Percentiles rank a stretch among this genome's conserved stretches.
Evolutionary conservation across 2,888 invertebrate species (phyloP).

Genomic region (Tetranychus truncatus): DNA sequence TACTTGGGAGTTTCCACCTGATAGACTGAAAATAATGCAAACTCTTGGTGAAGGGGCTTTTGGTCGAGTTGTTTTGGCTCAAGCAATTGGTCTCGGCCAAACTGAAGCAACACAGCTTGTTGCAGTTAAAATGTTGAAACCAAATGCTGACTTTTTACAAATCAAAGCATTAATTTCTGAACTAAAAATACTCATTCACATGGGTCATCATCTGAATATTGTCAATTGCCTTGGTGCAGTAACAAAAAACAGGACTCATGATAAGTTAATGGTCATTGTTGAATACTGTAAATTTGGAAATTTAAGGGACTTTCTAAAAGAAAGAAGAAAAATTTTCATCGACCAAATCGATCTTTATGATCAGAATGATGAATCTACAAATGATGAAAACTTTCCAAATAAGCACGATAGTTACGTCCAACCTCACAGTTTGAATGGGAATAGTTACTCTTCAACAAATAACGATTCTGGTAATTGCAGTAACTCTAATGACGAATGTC

Average conservation of each 20-base stretch:
- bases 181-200: slow-evolving; percentile 82
- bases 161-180: slow-evolving; percentile 76
- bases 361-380: slow-evolving; percentile 35
- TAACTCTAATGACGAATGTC: background rate
- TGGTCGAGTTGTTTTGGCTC: slow-evolving; percentile 73
- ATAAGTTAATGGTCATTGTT: slow-evolving; percentile 79
- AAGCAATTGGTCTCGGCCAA: slow-evolving; percentile 53
- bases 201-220: slow-evolving; percentile 82
- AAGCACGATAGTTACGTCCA: background rate
- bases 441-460: background rate
- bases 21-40: slow-evolving; percentile 57
- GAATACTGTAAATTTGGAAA: slow-evolving; percentile 87
- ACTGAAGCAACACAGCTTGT: slow-evolving; percentile 52
- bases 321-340: slow-evolving; percentile 60
- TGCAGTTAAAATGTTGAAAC: slow-evolving; percentile 88
- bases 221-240: slow-evolving; percentile 85
- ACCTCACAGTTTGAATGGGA: background rate
- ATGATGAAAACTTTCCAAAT: background rate
- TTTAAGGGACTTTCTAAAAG: slow-evolving; percentile 63
- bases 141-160: slow-evolving; percentile 54
- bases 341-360: slow-evolving; percentile 45
- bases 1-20: slow-evolving; percentile 69
- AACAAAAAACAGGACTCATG: slow-evolving; percentile 68
- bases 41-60: slow-evolving; percentile 84
- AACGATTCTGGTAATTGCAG: background rate